Evolutionary conservation across 2,113 vertebrate genomes (phyloP).

Genomic region (Noctilio leporinus): DNA sequence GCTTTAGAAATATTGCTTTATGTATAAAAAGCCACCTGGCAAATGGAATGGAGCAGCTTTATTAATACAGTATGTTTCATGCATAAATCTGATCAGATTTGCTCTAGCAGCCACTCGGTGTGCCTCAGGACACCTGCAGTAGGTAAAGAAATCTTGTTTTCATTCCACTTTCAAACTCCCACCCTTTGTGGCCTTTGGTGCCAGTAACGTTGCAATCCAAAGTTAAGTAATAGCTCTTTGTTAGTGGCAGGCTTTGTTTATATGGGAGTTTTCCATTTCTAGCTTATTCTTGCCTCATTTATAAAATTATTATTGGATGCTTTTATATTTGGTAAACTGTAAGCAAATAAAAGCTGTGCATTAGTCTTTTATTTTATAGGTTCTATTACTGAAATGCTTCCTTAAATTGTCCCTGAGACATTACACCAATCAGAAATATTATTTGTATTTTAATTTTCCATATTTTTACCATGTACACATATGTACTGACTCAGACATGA

Average conservation of each 20-base stretch:
- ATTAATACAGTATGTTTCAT: conserved; percentile 29
- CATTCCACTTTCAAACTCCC: background rate
- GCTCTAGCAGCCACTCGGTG: background rate
- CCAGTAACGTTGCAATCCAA: background rate
- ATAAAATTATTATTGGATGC: background rate
- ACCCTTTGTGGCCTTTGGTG: background rate
- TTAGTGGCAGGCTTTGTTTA: background rate
- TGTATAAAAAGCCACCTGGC: conserved; percentile 24
- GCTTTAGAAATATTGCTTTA: conserved; percentile 22
- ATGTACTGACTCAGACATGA: background rate
- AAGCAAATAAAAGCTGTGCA: background rate
- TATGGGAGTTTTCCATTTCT: background rate
- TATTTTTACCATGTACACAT: background rate
- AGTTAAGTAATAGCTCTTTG: background rate
- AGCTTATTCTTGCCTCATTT: background rate
- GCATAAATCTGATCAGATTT: conserved; percentile 39
- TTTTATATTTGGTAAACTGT: background rate
- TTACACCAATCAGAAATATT: background rate
- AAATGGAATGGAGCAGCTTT: conserved; percentile 55
- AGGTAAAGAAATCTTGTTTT: background rate
- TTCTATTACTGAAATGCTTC: background rate
- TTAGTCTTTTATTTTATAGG: background rate
- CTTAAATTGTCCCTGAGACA: background rate
- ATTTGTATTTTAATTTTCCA: background rate
- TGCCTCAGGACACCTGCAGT: conserved; percentile 14